Evolutionary conservation across 2,888 invertebrate genomes (phyloP), one percentile per base, ranked within the genome.

Genomic region (Eilema depressum): DNA sequence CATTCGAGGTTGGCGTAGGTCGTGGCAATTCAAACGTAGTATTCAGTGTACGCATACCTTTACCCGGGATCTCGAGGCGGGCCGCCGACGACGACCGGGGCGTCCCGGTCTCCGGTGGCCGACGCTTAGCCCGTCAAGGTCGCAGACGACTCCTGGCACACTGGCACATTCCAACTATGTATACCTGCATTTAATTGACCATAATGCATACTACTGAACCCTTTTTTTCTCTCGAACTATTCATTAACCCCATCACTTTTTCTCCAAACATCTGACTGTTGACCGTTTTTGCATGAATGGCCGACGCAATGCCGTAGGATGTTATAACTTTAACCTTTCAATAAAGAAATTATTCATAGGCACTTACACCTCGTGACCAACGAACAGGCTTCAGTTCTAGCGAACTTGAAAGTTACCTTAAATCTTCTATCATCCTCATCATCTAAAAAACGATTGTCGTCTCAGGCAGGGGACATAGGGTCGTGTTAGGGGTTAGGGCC

Each of bases 71-170:
- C 75, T 80, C 75, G 74, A 80, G 68, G 76, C 82, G 81, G 81
- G 81, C 79, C 85, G 84, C 83, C 79, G 76, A 76, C 83, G 76
- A 76, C 83, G 83, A 82, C 84, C 83, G 80, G 78, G 81, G 75
- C 80, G 85, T 76, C 86, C 84, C 85, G 83, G 84, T 86, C 88
- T 86, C 87, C 83, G 82, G 86, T 86, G 88, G 85, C 85, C 85
- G 85, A 80, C 82, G 83, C 77, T 82, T 82, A 83, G 77, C 73
- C 82, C 85, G 83, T 85, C 91, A 89, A 90, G 89, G 91, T 90
- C 88, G 86, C 85, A 87, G 85, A 85, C 86, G 79, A 83, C 81
- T 82, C 85, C 86, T 88, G 88, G 84, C 86, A 85, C 79, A 84
- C 78, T 85, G 78, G 83, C 80, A 78, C 79, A 78, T 80, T 81